These are phyloP conservation scores for Drosophila mayri DNA, from an alignment of 1,140 invertebrate species.

Conservation along the genomic window DNA sequence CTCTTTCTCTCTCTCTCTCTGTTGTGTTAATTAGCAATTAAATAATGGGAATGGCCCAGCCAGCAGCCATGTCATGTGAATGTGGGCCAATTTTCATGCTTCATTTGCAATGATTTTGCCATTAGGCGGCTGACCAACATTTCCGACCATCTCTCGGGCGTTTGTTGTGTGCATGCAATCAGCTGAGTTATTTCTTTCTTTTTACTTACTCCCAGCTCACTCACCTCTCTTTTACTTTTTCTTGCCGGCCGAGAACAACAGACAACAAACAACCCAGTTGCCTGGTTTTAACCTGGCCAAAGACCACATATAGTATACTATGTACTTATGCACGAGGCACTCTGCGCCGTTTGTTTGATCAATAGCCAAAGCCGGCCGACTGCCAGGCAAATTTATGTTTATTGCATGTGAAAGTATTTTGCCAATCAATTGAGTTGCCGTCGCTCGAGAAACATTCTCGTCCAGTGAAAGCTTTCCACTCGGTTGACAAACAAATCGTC, in stretches of 20 bases:
- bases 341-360: conserved; percentile 69
- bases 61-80: conserved; percentile 52
- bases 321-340: conserved; percentile 19
- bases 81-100: conserved; percentile 78
- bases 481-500: conserved; percentile 60
- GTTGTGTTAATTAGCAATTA: conserved; percentile 70
- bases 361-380: conserved; percentile 57
- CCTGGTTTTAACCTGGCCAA: conserved; percentile 39
- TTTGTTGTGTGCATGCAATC: conserved; percentile 61
- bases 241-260: conserved; percentile 34
- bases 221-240: conserved; percentile 36
- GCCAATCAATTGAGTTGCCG: conserved; percentile 58
- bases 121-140: conserved; percentile 70
- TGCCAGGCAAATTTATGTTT: conserved; percentile 46
- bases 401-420: conserved; percentile 76
- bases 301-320: conserved; percentile 7
- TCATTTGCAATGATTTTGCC: conserved; percentile 73
- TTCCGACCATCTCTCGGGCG: conserved; percentile 52
- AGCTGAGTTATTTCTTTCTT: conserved; percentile 18
- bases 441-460: conserved; percentile 66
- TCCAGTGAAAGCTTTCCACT: conserved; percentile 64
- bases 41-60: conserved; percentile 67
- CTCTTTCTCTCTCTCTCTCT: not conserved
- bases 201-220: not conserved
- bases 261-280: conserved; percentile 61